A percentile compares a stretch with the other conserved stretches of the same genome.
These are phyloP conservation scores for Psilopogon haemacephalus DNA, from an alignment of 2,113 vertebrate genomes.

Conservation along the genomic window DNA sequence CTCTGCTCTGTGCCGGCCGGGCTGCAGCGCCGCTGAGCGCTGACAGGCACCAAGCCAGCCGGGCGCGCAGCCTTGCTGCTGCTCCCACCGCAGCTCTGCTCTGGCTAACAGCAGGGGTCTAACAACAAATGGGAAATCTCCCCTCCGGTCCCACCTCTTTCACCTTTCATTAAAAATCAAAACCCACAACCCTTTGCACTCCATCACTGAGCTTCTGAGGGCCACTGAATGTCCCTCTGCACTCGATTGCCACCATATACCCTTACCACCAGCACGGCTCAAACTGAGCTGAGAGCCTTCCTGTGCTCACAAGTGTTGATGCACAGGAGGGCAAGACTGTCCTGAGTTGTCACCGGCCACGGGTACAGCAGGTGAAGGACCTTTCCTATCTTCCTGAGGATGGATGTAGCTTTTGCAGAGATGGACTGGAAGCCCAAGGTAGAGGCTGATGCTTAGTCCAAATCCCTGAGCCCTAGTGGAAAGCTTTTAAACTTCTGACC, in stretches of 20 bases:
- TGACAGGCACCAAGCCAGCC: neutral
- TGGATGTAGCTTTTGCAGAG: neutral
- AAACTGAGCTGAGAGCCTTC: neutral
- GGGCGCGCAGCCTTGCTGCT: neutral
- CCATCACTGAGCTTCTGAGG: neutral
- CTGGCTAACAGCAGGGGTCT: neutral
- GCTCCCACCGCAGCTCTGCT: neutral
- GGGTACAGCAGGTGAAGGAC: neutral
- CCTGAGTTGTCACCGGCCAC: neutral
- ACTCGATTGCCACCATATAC: neutral
- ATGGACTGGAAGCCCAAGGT: neutral
- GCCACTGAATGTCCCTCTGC: neutral
- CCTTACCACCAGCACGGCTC: neutral
- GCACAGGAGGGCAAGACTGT: neutral
- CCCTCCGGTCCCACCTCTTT: neutral
- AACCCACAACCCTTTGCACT: too few relatives aligned
- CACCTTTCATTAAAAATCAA: neutral
- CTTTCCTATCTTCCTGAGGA: neutral
- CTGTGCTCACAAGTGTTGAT: neutral
- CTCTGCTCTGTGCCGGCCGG: fast-evolving
- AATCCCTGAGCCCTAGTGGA: fast-evolving
- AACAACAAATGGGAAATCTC: constrained; percentile 21
- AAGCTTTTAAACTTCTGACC: neutral
- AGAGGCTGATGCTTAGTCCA: neutral
- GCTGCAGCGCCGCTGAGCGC: fast-evolving